Evolutionary conservation across 2,797 vertebrate species (phyloP).

Genomic region (Hypotaenidia philippensis): DNA sequence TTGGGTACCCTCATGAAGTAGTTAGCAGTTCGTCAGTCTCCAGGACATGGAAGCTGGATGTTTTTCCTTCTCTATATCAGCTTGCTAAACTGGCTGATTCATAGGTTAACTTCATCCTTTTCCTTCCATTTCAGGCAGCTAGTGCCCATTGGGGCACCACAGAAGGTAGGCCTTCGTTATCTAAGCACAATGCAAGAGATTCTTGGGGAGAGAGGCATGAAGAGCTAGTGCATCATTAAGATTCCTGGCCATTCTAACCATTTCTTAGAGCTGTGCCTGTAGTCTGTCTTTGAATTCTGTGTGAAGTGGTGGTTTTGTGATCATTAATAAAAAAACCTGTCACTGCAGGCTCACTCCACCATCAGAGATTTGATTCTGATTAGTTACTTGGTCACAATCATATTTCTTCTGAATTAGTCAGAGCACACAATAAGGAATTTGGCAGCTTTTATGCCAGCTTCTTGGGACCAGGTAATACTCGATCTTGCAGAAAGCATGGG

Average conservation of each 20-base stretch:
- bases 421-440: background rate
- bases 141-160: slow-evolving; percentile 41
- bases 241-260: background rate
- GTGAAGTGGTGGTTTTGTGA: background rate
- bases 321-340: background rate
- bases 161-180: slow-evolving; percentile 49
- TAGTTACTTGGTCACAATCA: background rate
- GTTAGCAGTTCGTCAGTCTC: background rate
- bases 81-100: slow-evolving; percentile 13
- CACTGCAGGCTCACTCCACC: background rate
- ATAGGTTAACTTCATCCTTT: slow-evolving; percentile 51
- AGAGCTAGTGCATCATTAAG: slow-evolving; percentile 26
- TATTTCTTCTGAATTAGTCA: background rate
- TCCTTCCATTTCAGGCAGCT: slow-evolving; percentile 67
- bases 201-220: background rate
- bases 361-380: background rate
- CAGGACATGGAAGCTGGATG: slow-evolving; percentile 10
- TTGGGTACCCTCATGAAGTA: background rate
- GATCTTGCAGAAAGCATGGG: background rate
- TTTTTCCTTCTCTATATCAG: background rate
- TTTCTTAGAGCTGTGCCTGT: background rate
- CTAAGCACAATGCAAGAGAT: background rate
- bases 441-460: background rate
- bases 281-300: background rate
- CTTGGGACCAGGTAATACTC: background rate